Evolutionary conservation across 2,113 vertebrate genomes (phyloP).

Genomic region (Dunckerocampus dactyliophorus): DNA sequence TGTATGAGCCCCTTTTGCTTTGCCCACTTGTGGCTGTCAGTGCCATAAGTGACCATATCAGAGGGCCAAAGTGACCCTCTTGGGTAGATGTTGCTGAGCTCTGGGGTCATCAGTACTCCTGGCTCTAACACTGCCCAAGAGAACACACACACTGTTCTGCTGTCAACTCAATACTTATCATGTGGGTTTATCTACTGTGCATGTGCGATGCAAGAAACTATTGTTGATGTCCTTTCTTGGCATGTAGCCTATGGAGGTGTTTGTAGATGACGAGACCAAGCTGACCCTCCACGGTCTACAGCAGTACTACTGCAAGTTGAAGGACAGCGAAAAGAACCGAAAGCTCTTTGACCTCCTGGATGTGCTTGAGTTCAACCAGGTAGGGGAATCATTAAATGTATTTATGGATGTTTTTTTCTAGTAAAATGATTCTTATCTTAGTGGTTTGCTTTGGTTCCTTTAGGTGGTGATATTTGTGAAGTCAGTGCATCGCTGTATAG

Average conservation of each 20-base stretch:
- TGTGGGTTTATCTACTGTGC: not conserved
- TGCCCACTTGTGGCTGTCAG: constrained; percentile 47
- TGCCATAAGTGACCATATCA: constrained; percentile 52
- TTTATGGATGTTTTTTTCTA: no score
- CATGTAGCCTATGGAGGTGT: constrained; percentile 85
- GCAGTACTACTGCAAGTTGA: constrained; percentile 87
- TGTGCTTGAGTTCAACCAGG: constrained; percentile 88
- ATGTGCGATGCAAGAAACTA: not conserved
- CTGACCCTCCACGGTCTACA: constrained; percentile 85
- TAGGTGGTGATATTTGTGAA: constrained; percentile 91
- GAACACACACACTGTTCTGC: constrained; percentile 13
- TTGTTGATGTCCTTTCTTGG: not conserved
- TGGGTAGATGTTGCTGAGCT: constrained; percentile 11
- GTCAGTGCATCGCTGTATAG: constrained; percentile 84
- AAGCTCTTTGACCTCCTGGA: constrained; percentile 87
- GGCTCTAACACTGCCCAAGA: constrained; percentile 15
- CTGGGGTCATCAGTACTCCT: constrained; percentile 8
- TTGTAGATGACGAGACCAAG: constrained; percentile 88
- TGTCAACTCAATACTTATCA: not conserved
- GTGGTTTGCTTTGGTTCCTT: constrained; percentile 3
- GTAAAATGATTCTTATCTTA: not conserved
- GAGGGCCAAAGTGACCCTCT: constrained; percentile 43
- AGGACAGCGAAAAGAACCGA: constrained; percentile 89
- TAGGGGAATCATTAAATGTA: constrained; percentile 22
- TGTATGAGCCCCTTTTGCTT: constrained; percentile 34